Evolutionary conservation across 2,797 vertebrate genomes (phyloP), one percentile per base, ranked within the genome.

Genomic region (Micrastur ruficollis): DNA sequence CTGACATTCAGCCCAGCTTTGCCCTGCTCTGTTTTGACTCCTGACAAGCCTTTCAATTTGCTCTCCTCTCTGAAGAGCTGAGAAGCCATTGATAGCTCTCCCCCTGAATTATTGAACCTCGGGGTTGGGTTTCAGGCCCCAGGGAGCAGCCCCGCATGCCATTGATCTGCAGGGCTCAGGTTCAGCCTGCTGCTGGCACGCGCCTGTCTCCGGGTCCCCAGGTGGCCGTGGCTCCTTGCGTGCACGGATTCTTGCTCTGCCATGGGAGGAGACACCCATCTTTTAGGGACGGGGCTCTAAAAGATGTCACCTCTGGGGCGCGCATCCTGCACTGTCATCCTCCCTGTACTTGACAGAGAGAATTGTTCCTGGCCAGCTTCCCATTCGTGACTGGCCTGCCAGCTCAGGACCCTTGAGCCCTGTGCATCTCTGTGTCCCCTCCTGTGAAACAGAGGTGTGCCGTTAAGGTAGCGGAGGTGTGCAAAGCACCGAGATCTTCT

Each of bases 41-140:
- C 98, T 98, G 98, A 99, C 98, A 99, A 99, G 98, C 98, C 98
- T 98, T 99, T 98, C 99, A 99, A 99, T 99, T 99, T 99, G 99
- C 98, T 99, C 97, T 98, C 97, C 98, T 98, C 98, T 98, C 98
- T 99, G 98, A 98, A 98, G 98, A 98, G 97, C 98, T 96, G 97
- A 98, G 98, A 98, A 98, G 98, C 97, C 98, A 98, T 98, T 98
- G 98, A 98, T 98, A 98, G 98, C 98, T 97, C 94, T 97, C 76
- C 14, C 94, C 84, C 90, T 96, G 94, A 98, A 99, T 98, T 99
- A 99, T 98, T 98, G 98, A 98, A 98, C 97, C 98, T 98, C 55
- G 8, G 97, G 96, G 80, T 99, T 89, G 22, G 94, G 98, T 99
- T 99, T 98, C 98, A 49, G 95, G 91, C 97, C 81, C 91, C 14